Evolutionary conservation across 2,113 vertebrate genomes (phyloP), one percentile per base, ranked within the genome.

Genomic region (Tinamus guttatus): DNA sequence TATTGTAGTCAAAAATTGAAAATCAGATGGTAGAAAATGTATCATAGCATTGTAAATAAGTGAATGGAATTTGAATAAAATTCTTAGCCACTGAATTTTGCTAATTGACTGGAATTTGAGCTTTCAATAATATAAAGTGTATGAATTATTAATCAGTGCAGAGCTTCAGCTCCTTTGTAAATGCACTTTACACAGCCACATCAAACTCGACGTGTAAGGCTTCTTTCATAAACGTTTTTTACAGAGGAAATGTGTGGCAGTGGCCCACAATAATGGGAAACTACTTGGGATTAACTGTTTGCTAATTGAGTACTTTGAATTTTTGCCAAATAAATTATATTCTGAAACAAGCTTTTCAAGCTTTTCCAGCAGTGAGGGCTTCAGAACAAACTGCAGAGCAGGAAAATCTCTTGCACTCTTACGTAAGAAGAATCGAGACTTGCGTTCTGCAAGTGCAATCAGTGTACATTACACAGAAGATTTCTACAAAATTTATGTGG

Each of bases 251-350:
- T 54, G 13, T 80, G 60, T 90, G 69, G 59, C 58, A 40, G 52
- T 69, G 62, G 32, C 27, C 56, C 27, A 58, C 73, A 75, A 13
- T 76, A 90, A 82, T 65, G 54, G 49, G 74, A 87, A 76, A 90
- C 86, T 93, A 65, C 24, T 78, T 90, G 47, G 68, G 51, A 68
- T 84, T 88, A 90, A 93, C 30, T 76, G 56, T 87, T 95, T 89
- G 74, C 65, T 94, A 58, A 93, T 86, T 43, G 83, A 95, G 30
- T 81, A 51, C 58, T 81, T 79, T 8, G 74, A 56, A 27, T 45
- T 84, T 93, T 90, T 95, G 58, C 74, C 69, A 80, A 86, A 80
- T 59, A 84, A 88, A 87, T 85, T 47, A 19, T 41, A 63, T 59
- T 40, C 36, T 77, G 38, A 78, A 93, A 65, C 24, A 41, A 70